Evolutionary conservation across 2,113 vertebrate species (phyloP), one percentile per base, ranked within the genome.

Genomic region (Nesogale talazaci): DNA sequence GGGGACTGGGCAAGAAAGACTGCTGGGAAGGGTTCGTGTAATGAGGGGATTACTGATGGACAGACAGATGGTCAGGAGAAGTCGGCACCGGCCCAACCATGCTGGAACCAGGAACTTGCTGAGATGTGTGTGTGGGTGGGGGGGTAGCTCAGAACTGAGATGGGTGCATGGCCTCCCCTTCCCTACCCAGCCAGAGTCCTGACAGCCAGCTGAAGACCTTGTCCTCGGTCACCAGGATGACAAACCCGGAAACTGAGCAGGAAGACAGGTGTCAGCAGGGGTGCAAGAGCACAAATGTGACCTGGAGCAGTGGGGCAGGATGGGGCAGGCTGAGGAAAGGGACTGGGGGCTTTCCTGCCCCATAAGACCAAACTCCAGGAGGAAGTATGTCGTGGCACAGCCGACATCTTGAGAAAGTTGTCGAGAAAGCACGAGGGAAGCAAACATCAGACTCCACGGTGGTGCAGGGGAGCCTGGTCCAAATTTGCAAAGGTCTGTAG

Each of bases 341-440:
- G 59, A 11, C 36, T 75, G 36, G 72, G 72, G 23, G 70, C 38
- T 12, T 52, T 75, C 38, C 36, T 75, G 23, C 10, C 40, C 74
- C 63, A 6, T 27, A 42, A 42, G 46, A 40, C 27, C 8, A 16
- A 77, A 77, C n/a, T 63, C 2, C 1, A 0, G 34, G 25, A 72
- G 25, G 34, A n/a, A 63, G 2, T 25, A 36, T 67, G 67, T 80
- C 59, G 23, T 3, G 19, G 59, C 52, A 22, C 61, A 69, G 84
- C 82, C 89, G 77, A 42, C 22, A 16, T 0, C 63, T 42, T 76
- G 79, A 82, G 70, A 89, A 89, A 77, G 67, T n/a, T 40, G n/a
- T n/a, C n/a, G n/a, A 52, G 22, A 0, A 27, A 85, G 17, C 79
- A 29, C 4, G 25, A 4, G 12, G 57, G 22, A 74, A 81, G 72